Evolutionary conservation across 2,113 vertebrate genomes (phyloP).

Genomic region (Tupaia chinensis): DNA sequence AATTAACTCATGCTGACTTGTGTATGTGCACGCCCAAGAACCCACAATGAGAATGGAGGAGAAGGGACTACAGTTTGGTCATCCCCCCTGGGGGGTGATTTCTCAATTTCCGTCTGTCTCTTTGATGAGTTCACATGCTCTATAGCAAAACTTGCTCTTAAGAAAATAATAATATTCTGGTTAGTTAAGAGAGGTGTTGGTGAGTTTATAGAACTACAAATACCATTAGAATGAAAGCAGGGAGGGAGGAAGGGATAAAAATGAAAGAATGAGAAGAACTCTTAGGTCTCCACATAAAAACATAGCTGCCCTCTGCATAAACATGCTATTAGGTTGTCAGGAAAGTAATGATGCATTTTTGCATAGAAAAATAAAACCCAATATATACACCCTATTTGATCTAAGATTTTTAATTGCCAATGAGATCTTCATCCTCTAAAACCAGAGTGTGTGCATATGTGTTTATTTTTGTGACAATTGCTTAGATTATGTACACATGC

Average conservation of each 20-base stretch:
- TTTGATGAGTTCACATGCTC: too few relatives aligned
- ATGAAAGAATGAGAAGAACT: not conserved
- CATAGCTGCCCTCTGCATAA: not conserved
- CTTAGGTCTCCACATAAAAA: not conserved
- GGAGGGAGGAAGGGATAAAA: not conserved
- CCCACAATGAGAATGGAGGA: too few relatives aligned
- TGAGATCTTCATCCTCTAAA: not conserved
- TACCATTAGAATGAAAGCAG: not conserved
- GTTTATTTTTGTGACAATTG: not conserved
- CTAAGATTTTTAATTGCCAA: constrained; percentile 19
- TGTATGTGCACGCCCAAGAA: too few relatives aligned
- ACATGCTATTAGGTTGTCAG: not conserved
- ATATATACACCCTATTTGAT: not conserved
- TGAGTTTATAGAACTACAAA: not conserved
- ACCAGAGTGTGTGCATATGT: not conserved
- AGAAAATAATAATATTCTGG: not conserved
- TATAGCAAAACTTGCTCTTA: too few relatives aligned
- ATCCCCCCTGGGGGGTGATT: too few relatives aligned
- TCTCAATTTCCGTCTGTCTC: too few relatives aligned
- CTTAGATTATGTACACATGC: not conserved
- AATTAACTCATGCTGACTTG: too few relatives aligned
- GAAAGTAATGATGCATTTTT: too few relatives aligned
- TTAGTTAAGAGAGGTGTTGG: not conserved
- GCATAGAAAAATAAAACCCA: too few relatives aligned
- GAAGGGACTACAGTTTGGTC: too few relatives aligned